phyloP scores from a whole-genome alignment of 2,797 vertebrate species.

The Liasis olivaceus region DNA sequence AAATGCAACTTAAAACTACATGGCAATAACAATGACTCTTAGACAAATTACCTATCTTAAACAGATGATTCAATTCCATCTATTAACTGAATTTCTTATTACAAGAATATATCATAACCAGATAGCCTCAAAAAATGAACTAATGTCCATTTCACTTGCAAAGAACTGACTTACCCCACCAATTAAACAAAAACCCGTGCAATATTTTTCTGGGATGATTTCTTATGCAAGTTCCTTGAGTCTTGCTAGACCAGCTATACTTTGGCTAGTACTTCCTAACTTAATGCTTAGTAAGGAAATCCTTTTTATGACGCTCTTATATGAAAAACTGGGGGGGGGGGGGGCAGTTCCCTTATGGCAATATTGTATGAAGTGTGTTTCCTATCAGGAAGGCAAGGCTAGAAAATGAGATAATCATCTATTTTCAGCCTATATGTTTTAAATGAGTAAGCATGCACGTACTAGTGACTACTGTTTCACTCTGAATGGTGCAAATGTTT shows the following conservation, averaged over 20 bases:
- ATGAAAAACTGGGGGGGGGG: not conserved
- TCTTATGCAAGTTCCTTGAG: not conserved
- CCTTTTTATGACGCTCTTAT: not conserved
- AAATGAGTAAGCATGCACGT: not conserved
- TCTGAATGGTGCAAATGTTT: not conserved
- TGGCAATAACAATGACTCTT: not conserved
- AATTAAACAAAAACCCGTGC: not conserved
- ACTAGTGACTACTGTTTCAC: not conserved
- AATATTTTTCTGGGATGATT: not conserved
- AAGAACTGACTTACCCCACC: not conserved
- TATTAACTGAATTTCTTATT: not conserved
- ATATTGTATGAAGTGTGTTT: not conserved
- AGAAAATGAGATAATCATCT: not conserved
- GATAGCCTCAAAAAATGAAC: not conserved
- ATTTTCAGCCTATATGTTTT: not conserved
- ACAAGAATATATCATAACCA: not conserved
- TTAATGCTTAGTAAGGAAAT: not conserved
- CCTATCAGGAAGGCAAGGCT: not conserved
- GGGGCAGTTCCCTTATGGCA: not conserved
- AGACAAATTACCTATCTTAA: not conserved
- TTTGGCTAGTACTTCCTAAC: not conserved
- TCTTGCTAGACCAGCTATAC: not conserved
- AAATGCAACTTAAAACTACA: constrained; percentile 7
- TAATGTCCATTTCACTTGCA: not conserved
- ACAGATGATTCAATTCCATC: not conserved